Percentiles rank a stretch among this genome's conserved stretches.
phyloP scores from a whole-genome alignment of 2,888 invertebrate genomes.

The Leucoptera coffeella region DNA sequence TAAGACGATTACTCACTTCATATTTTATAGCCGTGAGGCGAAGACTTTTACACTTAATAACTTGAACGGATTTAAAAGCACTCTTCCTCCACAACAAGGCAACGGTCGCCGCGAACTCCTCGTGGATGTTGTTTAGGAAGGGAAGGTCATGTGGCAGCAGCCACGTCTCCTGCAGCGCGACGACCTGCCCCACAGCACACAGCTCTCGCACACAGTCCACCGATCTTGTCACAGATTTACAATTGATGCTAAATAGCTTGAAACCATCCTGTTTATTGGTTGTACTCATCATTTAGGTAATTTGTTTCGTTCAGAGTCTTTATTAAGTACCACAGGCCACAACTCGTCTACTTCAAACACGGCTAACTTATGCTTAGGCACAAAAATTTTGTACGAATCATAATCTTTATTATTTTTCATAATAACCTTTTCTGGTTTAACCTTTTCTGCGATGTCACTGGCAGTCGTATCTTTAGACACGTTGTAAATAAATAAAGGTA shows the following conservation, averaged over 20 bases:
- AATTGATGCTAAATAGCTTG: slow-evolving; percentile 9
- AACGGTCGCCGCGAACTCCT: slow-evolving; percentile 2
- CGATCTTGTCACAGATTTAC: slow-evolving; percentile 8
- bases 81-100: slow-evolving; percentile 6
- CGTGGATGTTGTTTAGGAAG: neutral
- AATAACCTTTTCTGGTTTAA: neutral
- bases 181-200: slow-evolving; percentile 6
- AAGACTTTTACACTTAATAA: slow-evolving; percentile 5
- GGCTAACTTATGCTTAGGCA: slow-evolving; percentile 5
- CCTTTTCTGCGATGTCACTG: no score
- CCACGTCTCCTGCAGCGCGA: slow-evolving; percentile 10
- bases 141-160: slow-evolving; percentile 9
- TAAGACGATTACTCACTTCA: neutral
- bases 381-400: slow-evolving; percentile 6
- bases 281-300: neutral
- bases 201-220: slow-evolving; percentile 7
- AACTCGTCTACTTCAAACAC: slow-evolving; percentile 6
- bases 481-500: slow-evolving; percentile 7
- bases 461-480: slow-evolving; percentile 7
- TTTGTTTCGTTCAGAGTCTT: neutral
- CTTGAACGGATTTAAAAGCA: slow-evolving; percentile 4
- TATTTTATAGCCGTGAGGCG: slow-evolving; percentile 5
- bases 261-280: neutral
- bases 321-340: slow-evolving; percentile 7
- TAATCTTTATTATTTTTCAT: neutral